These are phyloP conservation scores for Nettapus auritus DNA, from an alignment of 2,113 vertebrate genomes.

Conservation along the genomic window DNA sequence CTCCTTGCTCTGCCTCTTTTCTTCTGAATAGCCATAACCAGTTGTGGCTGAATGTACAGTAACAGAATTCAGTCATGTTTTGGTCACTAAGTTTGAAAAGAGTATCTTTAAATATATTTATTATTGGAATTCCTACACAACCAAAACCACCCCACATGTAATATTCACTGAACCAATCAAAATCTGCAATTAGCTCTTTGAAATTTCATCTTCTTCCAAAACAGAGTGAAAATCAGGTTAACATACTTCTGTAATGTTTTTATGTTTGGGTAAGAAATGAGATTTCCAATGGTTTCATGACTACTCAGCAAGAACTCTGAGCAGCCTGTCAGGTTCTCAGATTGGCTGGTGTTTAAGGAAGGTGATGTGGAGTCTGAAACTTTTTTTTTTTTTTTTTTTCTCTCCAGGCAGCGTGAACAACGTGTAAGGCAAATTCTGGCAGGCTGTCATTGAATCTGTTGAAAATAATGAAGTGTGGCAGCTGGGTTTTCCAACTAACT, in stretches of 20 bases:
- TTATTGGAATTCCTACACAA: neutral
- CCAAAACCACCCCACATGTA: fast-evolving
- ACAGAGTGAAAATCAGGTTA: neutral
- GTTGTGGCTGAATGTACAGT: neutral
- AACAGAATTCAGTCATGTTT: neutral
- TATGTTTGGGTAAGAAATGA: neutral
- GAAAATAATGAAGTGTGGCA: neutral
- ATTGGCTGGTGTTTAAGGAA: neutral
- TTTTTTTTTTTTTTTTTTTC: no score
- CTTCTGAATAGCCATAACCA: neutral
- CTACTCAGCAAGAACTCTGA: neutral
- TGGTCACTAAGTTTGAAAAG: neutral
- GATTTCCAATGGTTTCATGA: neutral
- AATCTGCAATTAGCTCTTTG: neutral
- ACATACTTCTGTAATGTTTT: fast-evolving
- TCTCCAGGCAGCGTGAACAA: neutral
- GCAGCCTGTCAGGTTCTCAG: neutral
- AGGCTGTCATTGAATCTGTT: neutral
- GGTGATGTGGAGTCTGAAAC: neutral
- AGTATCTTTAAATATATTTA: neutral
- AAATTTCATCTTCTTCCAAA: neutral
- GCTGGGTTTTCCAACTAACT: neutral
- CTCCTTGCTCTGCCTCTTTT: neutral
- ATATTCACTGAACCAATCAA: neutral
- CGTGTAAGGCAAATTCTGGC: conserved; percentile 7